Evolutionary conservation across 2,888 invertebrate genomes (phyloP), one percentile per base, ranked within the genome.

Genomic region (Augiades crinisus): DNA sequence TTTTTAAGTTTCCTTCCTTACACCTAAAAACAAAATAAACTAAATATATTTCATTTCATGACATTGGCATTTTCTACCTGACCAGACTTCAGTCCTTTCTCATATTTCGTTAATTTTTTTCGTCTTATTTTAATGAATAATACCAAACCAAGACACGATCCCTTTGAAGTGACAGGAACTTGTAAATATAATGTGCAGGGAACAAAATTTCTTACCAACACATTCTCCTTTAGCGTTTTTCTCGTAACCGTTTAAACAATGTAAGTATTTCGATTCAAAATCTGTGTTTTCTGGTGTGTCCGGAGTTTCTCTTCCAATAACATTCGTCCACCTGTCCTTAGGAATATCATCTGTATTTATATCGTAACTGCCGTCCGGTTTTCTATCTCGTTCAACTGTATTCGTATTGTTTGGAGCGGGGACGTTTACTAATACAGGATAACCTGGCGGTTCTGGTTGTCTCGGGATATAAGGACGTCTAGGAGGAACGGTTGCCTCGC

Each of bases 161-260:
- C n/a, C n/a, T n/a, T n/a, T n/a, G n/a, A n/a, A n/a, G n/a, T n/a
- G n/a, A n/a, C n/a, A n/a, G n/a, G n/a, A n/a, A n/a, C n/a, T n/a
- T n/a, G n/a, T n/a, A n/a, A n/a, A n/a, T n/a, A n/a, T n/a, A n/a
- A n/a, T n/a, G n/a, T n/a, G n/a, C n/a, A n/a, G n/a, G n/a, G n/a
- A n/a, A n/a, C n/a, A n/a, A n/a, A n/a, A n/a, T n/a, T n/a, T n/a
- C 81, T 81, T 72, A 92, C 92, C 93, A 30, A 90, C 81, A 69
- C 93, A 93, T 21, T 91, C 89, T 1, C 92, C 92, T 43, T 74
- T 64, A 27, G 70, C 71, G 63, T 92, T 91, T 45, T 90, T 85
- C 52, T 91, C 83, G 51, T 90, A 92, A 0, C 93, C 93, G 57
- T 80, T 70, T 36, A 90, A 69, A 59, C 91, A 92, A 54, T 82